These are phyloP conservation scores for Hyperopisus bebe DNA, from an alignment of 2,113 vertebrate genomes.

Conservation along the genomic window DNA sequence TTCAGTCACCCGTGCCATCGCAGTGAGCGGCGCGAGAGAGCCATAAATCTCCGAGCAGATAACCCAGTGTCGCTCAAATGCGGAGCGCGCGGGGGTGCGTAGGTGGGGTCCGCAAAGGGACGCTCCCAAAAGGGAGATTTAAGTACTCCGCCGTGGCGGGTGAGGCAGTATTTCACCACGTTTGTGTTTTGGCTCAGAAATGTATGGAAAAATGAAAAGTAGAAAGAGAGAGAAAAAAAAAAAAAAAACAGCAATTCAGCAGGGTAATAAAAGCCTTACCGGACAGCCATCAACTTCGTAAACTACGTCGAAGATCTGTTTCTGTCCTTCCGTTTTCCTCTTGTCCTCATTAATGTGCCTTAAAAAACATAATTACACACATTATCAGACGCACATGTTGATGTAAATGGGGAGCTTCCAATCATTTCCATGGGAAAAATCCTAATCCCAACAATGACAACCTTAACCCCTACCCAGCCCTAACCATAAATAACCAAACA, in stretches of 20 bases:
- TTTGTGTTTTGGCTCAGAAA: not conserved
- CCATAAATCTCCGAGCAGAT: not conserved
- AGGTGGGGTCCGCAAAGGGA: fast-evolving
- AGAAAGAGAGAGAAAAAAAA: too few species aligned
- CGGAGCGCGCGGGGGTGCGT: fast-evolving
- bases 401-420: not conserved
- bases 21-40: not conserved
- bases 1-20: not conserved
- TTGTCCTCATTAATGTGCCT: conserved; percentile 99
- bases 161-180: not conserved
- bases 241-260: not conserved
- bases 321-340: conserved; percentile 95
- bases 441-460: not conserved
- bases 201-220: conserved; percentile 18
- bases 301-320: conserved; percentile 95
- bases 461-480: too few species aligned
- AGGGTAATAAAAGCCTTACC: conserved; percentile 57
- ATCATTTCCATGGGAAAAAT: not conserved
- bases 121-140: not conserved
- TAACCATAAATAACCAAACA: too few species aligned
- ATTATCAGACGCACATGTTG: not conserved
- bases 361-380: not conserved
- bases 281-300: conserved; percentile 98
- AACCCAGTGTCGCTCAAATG: not conserved
- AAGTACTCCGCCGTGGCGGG: not conserved